Percentiles rank a stretch among this genome's conserved stretches.
Conservation (phyloP, 1,140 invertebrate genomes). For the Chironomus tepperi region DNA sequence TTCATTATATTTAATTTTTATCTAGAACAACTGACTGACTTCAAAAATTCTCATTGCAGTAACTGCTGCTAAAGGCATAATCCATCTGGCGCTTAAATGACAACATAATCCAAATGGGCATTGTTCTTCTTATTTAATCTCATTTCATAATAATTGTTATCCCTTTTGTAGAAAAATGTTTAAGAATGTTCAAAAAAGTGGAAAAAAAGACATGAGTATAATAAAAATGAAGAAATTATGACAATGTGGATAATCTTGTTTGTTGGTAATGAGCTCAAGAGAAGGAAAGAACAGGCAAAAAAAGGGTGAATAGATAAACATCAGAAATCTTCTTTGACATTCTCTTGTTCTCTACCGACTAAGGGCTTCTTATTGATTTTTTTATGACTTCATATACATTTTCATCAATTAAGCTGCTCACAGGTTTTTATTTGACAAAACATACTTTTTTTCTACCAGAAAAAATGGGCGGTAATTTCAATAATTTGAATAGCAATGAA, state of each 20-base stretch:
- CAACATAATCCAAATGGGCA: not conserved
- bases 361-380: not conserved
- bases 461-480: constrained; percentile 4
- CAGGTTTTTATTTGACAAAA: not conserved
- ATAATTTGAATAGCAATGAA: constrained; percentile 18
- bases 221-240: too few species aligned
- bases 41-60: not conserved
- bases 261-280: not conserved
- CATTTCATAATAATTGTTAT: constrained; percentile 10
- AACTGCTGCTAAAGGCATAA: constrained; percentile 6
- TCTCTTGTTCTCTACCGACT: not conserved
- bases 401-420: not conserved
- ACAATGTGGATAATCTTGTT: not conserved
- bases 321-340: not conserved
- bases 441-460: not conserved
- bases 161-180: not conserved
- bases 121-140: not conserved
- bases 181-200: not conserved
- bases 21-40: not conserved
- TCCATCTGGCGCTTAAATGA: constrained; percentile 21
- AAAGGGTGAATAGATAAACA: not conserved
- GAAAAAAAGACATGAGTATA: not conserved
- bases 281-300: not conserved
- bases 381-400: not conserved
- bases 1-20: not conserved